phyloP scores from a whole-genome alignment of 2,113 vertebrate genomes.

The Narcine bancroftii region DNA sequence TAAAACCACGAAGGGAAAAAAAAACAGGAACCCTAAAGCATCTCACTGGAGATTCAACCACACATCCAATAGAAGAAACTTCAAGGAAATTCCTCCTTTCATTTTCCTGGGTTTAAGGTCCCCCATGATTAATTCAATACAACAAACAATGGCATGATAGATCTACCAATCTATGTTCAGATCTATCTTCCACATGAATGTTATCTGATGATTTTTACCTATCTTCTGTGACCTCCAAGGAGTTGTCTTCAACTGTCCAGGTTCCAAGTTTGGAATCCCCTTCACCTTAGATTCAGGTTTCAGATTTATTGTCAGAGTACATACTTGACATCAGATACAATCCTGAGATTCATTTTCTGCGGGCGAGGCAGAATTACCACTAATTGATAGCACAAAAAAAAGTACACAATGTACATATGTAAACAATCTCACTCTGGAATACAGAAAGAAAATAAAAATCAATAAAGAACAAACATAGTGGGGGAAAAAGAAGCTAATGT shows the following conservation, averaged over 20 bases:
- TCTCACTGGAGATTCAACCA: not conserved
- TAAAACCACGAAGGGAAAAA: no score
- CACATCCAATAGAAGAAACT: not conserved
- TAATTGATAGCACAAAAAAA: no score
- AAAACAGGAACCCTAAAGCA: not conserved
- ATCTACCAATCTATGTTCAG: not conserved
- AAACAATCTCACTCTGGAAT: no score
- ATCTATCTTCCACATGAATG: not conserved
- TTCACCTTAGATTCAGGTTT: no score
- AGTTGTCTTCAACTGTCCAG: not conserved
- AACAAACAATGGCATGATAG: not conserved
- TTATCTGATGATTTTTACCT: not conserved
- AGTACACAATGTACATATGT: no score
- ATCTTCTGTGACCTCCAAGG: not conserved
- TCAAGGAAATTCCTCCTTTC: not conserved
- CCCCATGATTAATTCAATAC: not conserved
- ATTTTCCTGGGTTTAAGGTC: not conserved
- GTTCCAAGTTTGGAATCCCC: not conserved
- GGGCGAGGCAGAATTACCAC: no score
- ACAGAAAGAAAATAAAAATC: no score
- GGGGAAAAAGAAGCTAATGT: no score
- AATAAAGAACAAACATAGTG: no score
- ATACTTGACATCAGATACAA: no score
- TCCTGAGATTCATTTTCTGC: no score
- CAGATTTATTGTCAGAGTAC: no score